Evolutionary conservation across 2,888 invertebrate genomes (phyloP), one percentile per base, ranked within the genome.

Genomic region (Dromius quadrimaculatus): DNA sequence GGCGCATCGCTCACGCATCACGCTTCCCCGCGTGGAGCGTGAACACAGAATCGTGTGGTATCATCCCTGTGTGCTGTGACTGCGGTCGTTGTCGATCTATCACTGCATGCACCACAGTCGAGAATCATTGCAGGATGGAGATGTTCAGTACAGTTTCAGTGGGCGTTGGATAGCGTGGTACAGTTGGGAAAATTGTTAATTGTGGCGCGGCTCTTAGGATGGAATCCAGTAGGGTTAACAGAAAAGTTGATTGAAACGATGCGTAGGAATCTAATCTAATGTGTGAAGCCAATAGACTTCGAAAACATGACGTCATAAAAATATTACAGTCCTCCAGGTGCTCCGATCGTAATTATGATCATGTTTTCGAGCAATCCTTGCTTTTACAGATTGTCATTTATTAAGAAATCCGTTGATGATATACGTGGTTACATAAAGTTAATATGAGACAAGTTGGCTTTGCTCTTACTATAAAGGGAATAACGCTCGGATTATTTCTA

Each of bases 401-500:
- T n/a, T n/a, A n/a, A n/a, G n/a, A n/a, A n/a, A n/a, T n/a, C n/a
- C n/a, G n/a, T n/a, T n/a, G n/a, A n/a, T n/a, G n/a, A n/a, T n/a
- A n/a, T n/a, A n/a, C n/a, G n/a, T n/a, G n/a, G n/a, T n/a, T n/a
- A n/a, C n/a, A 54, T 54, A 54, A 28, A 54, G 23, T 54, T 54
- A 54, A 54, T 54, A 54, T 17, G 50, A 54, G 50, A 28, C 50
- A 54, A 28, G 50, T 54, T 28, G 23, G 50, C 23, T 23, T 28
- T 54, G 50, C 23, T 23, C 28, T 13, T 28, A 54, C 28, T 28
- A 54, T 54, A 54, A 54, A 54, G 23, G 50, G 28, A 8, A 54
- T 13, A 54, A 54, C 50, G 50, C 50, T 54, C 28, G 50, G 50
- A 28, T 54, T 54, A 54, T 54, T 54, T 28, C 50, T 23, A 28